These are phyloP conservation scores for Cremastinae sp. DNA, from an alignment of 2,888 invertebrate genomes.

Conservation along the genomic window DNA sequence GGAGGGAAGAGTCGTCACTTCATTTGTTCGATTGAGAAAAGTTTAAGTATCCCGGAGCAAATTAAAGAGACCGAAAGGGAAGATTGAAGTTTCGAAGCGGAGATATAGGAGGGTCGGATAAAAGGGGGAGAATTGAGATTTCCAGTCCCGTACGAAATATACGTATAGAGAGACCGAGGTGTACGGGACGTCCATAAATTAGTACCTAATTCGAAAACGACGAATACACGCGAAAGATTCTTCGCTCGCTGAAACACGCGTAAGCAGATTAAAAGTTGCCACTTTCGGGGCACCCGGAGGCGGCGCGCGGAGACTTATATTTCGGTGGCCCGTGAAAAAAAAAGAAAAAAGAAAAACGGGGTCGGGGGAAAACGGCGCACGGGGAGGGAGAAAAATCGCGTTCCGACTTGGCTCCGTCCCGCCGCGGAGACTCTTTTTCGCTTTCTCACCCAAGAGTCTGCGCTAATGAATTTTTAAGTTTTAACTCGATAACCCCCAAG, in stretches of 20 bases:
- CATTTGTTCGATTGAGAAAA: too few species aligned
- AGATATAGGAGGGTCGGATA: too few species aligned
- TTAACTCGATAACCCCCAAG: conserved; percentile 57
- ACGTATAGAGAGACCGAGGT: background rate
- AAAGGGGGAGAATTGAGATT: too few species aligned
- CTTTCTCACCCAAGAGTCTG: conserved; percentile 43
- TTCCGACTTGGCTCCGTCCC: background rate
- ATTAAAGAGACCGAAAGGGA: too few species aligned
- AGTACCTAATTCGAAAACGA: conserved; percentile 61
- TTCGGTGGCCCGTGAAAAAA: conserved; percentile 22
- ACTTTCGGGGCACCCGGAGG: conserved; percentile 8
- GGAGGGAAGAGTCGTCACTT: background rate
- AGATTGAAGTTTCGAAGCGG: too few species aligned
- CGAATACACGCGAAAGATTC: conserved; percentile 29
- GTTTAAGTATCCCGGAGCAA: too few species aligned
- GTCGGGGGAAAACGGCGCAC: conserved; percentile 2
- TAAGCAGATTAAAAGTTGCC: conserved; percentile 24
- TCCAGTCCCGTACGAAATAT: too few species aligned
- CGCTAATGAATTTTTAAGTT: conserved; percentile 69
- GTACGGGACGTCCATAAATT: conserved; percentile 53
- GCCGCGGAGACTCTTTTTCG: background rate
- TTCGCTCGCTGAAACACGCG: conserved; percentile 15
- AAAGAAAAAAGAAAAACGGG: background rate
- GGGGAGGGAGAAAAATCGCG: background rate
- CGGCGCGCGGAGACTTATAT: conserved; percentile 32